A percentile compares a stretch with the other conserved stretches of the same genome.
phyloP scores from a whole-genome alignment of 2,888 invertebrate genomes.

The Tachina fera region DNA sequence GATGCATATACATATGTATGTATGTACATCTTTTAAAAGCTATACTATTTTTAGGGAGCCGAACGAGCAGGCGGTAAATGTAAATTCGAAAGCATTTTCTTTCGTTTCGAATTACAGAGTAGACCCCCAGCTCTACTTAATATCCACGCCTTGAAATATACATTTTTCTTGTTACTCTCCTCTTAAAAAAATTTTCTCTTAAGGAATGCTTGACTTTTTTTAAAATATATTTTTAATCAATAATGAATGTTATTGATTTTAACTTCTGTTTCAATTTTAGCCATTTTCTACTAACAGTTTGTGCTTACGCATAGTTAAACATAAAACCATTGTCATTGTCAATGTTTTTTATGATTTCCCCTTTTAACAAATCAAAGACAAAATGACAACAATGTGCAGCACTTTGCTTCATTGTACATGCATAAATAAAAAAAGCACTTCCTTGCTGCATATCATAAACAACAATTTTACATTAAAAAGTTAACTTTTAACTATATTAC shows the following conservation, averaged over 20 bases:
- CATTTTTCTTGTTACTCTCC: no score
- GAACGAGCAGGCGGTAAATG: no score
- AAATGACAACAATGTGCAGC: slow-evolving; percentile 17
- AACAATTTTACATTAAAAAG: slow-evolving; percentile 55
- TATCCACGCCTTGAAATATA: no score
- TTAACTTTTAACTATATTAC: slow-evolving; percentile 59
- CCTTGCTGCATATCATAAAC: slow-evolving; percentile 62
- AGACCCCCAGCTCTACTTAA: no score
- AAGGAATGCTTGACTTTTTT: neutral
- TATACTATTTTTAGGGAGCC: no score
- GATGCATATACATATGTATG: no score
- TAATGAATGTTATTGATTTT: neutral
- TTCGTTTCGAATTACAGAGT: no score
- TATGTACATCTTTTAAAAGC: no score
- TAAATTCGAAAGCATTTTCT: no score
- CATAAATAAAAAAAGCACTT: slow-evolving; percentile 53
- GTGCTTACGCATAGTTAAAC: neutral
- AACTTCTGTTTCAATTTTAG: slow-evolving; percentile 6
- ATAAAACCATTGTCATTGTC: slow-evolving; percentile 62
- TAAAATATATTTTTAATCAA: neutral
- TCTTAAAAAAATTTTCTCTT: neutral
- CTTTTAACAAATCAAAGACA: slow-evolving; percentile 43
- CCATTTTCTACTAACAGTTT: neutral
- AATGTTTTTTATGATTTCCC: slow-evolving; percentile 69
- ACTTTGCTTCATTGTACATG: slow-evolving; percentile 33